phyloP scores from a whole-genome alignment of 2,888 invertebrate genomes.

The Leucania comma region DNA sequence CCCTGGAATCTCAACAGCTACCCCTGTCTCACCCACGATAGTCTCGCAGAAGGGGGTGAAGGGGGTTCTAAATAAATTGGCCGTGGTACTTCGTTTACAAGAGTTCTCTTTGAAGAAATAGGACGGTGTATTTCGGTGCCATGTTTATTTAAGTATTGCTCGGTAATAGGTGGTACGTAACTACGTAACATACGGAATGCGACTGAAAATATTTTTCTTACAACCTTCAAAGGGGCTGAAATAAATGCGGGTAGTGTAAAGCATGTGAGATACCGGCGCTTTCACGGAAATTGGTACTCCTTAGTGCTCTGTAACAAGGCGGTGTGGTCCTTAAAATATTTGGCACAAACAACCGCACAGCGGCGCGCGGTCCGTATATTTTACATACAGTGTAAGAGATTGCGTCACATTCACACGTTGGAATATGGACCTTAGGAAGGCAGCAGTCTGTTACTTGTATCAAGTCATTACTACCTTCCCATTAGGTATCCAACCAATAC shows the following conservation, averaged over 20 bases:
- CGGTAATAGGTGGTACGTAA: constrained; percentile 61
- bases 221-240: constrained; percentile 48
- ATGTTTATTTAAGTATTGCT: constrained; percentile 73
- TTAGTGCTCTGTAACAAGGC: constrained; percentile 25
- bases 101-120: constrained; percentile 77
- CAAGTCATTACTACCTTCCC: background rate
- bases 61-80: constrained; percentile 64
- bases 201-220: constrained; percentile 60
- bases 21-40: constrained; percentile 20
- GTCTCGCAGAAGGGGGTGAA: constrained; percentile 28
- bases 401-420: background rate
- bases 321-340: constrained; percentile 42
- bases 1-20: constrained; percentile 39
- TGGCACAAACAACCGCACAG: constrained; percentile 22
- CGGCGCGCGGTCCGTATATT: background rate
- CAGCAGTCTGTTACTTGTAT: background rate
- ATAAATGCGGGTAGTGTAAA: constrained; percentile 44
- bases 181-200: constrained; percentile 41
- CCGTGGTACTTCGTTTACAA: constrained; percentile 72
- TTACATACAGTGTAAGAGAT: background rate
- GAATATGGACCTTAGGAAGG: background rate
- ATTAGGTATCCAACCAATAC: background rate
- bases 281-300: constrained; percentile 31
- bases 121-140: constrained; percentile 73
- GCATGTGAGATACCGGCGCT: constrained; percentile 37